Conservation (phyloP, 2,888 invertebrate species). For the Epinotia demarniana region DNA sequence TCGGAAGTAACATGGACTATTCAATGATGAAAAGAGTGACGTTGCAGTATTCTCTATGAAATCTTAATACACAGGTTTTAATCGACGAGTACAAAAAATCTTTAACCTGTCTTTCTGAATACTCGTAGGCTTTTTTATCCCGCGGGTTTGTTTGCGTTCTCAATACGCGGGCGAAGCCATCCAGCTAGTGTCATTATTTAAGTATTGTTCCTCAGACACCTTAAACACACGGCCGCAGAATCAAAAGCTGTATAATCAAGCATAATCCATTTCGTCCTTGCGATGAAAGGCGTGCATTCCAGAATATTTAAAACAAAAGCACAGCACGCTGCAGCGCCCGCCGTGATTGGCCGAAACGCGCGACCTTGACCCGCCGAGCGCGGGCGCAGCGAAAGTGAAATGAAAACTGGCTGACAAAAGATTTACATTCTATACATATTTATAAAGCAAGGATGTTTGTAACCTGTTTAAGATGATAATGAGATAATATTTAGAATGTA, state of each 20-base stretch:
- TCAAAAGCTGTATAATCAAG: not conserved
- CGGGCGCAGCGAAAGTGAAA: conserved; percentile 65
- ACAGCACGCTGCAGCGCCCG: conserved; percentile 16
- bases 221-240: not conserved
- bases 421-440: conserved; percentile 44
- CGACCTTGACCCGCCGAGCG: conserved; percentile 60
- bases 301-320: conserved; percentile 32
- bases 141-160: too few species aligned
- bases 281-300: conserved; percentile 23
- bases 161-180: too few species aligned
- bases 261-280: conserved; percentile 31
- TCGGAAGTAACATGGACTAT: too few species aligned
- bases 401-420: conserved; percentile 52
- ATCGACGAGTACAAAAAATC: too few species aligned
- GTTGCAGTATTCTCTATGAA: too few species aligned
- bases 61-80: too few species aligned
- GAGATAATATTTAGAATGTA: not conserved
- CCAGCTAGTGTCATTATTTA: not conserved
- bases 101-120: too few species aligned
- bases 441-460: conserved; percentile 26
- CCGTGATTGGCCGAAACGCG: conserved; percentile 31
- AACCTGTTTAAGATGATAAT: conserved; percentile 6
- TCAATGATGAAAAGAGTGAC: too few species aligned
- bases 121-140: too few species aligned
- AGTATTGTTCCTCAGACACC: not conserved